Conservation (phyloP, 2,888 invertebrate genomes). For the Sthenelais limicola region DNA sequence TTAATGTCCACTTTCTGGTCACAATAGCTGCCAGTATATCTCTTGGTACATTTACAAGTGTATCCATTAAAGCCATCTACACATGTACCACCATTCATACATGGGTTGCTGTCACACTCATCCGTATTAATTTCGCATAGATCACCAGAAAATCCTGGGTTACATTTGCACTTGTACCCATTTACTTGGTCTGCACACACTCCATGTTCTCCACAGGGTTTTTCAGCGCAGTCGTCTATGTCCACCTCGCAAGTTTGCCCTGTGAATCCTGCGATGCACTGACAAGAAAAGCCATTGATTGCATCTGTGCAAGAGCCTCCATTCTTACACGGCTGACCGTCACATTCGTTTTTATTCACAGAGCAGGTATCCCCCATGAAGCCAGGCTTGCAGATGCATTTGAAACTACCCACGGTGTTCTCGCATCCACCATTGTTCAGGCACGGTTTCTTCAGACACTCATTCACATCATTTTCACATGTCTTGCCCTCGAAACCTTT, state of each 20-base stretch:
- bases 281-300: conserved; percentile 16
- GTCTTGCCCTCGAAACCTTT: neutral
- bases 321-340: conserved; percentile 3
- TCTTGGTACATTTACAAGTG: neutral
- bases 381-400: neutral
- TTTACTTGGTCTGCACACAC: conserved; percentile 5
- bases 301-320: conserved; percentile 14
- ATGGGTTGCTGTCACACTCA: conserved; percentile 85
- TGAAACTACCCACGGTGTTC: conserved; percentile 7
- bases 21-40: conserved; percentile 11
- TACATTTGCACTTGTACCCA: conserved; percentile 41
- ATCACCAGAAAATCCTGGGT: conserved; percentile 78
- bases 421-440: neutral
- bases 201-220: conserved; percentile 9
- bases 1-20: neutral
- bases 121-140: conserved; percentile 87
- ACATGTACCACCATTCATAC: conserved; percentile 85
- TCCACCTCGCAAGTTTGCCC: conserved; percentile 13
- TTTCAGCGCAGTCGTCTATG: conserved; percentile 6
- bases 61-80: conserved; percentile 83
- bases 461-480: conserved; percentile 23
- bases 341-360: conserved; percentile 6
- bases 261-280: conserved; percentile 2
- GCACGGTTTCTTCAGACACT: conserved; percentile 8
- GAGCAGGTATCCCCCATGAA: neutral